A percentile compares a stretch with the other conserved stretches of the same genome.
These are phyloP conservation scores for Anaspis maculata DNA, from an alignment of 2,888 invertebrate genomes.

Conservation along the genomic window DNA sequence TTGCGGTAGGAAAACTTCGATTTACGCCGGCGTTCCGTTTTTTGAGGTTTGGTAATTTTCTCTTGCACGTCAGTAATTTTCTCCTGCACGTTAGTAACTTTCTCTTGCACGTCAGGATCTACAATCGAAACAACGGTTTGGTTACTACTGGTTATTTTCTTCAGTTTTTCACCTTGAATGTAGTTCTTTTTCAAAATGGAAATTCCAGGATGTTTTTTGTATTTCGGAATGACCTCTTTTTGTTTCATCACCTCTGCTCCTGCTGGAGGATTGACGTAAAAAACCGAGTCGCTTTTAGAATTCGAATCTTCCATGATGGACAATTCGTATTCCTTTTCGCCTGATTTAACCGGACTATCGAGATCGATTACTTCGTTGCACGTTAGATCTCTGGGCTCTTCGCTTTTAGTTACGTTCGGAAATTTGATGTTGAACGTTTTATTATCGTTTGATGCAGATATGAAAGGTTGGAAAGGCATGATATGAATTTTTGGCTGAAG, in stretches of 20 bases:
- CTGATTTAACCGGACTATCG: constrained; percentile 23
- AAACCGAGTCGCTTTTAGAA: too few relatives aligned
- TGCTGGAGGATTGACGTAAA: constrained; percentile 32
- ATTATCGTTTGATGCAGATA: constrained; percentile 20
- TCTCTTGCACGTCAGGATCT: too few relatives aligned
- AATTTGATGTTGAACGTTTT: constrained; percentile 61
- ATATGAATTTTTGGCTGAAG: constrained; percentile 38
- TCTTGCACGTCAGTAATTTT: constrained; percentile 3
- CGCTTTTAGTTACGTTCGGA: too few relatives aligned
- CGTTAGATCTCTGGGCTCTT: constrained; percentile 36
- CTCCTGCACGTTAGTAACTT: neutral
- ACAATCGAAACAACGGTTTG: too few relatives aligned
- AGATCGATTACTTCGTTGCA: constrained; percentile 46
- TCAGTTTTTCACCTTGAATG: too few relatives aligned
- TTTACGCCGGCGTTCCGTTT: constrained; percentile 35
- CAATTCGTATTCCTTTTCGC: constrained; percentile 34
- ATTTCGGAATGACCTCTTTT: constrained; percentile 31
- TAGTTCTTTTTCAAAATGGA: constrained; percentile 37
- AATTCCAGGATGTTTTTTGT: constrained; percentile 43
- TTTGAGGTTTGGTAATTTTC: constrained; percentile 13
- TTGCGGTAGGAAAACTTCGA: constrained; percentile 37
- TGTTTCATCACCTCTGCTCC: constrained; percentile 23
- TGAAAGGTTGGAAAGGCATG: constrained; percentile 34
- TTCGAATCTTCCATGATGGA: constrained; percentile 39
- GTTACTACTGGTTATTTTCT: too few relatives aligned